These are phyloP conservation scores for Tethya wilhelma DNA, from an alignment of 37 sponge, comb jelly and placozoan species.

Conservation along the genomic window DNA sequence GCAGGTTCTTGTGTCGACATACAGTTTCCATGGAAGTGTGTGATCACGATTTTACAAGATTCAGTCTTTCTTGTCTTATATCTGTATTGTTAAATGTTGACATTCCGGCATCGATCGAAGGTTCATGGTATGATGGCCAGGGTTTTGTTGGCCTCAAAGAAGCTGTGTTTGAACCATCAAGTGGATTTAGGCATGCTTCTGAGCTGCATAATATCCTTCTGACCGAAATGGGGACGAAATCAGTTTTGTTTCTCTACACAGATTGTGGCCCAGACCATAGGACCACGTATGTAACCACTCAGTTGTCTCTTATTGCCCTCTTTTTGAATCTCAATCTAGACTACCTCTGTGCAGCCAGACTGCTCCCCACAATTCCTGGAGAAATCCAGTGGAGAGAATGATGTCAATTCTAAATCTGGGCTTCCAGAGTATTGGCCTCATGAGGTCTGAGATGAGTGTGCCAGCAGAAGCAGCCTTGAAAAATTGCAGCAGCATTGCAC, in stretches of 20 bases:
- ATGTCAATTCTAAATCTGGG: conserved; percentile 38
- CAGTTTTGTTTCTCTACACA: conserved; percentile 28
- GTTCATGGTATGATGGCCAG: conserved; percentile 30
- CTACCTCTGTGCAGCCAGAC: conserved; percentile 6
- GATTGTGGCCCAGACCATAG: conserved; percentile 50
- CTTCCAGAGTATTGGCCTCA: conserved; percentile 29
- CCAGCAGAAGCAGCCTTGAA: conserved; percentile 17
- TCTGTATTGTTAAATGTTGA: conserved; percentile 16
- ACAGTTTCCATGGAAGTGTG: conserved; percentile 24
- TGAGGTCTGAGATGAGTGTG: background rate
- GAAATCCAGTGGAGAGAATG: conserved; percentile 30
- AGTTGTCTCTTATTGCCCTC: conserved; percentile 19
- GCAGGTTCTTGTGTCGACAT: conserved; percentile 11
- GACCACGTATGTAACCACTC: background rate
- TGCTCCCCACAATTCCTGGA: conserved; percentile 40
- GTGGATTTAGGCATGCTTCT: conserved; percentile 45
- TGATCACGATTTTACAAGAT: conserved; percentile 49
- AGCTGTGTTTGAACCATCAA: conserved; percentile 49
- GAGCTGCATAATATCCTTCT: conserved; percentile 30
- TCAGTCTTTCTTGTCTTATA: conserved; percentile 24
- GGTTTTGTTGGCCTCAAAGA: conserved; percentile 39
- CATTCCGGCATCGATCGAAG: conserved; percentile 40
- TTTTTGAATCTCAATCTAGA: conserved; percentile 37
- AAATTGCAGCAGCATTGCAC: too few relatives aligned
- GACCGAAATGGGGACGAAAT: background rate